Conservation (phyloP, 2,797 vertebrate genomes). For the Florisuga fusca region DNA sequence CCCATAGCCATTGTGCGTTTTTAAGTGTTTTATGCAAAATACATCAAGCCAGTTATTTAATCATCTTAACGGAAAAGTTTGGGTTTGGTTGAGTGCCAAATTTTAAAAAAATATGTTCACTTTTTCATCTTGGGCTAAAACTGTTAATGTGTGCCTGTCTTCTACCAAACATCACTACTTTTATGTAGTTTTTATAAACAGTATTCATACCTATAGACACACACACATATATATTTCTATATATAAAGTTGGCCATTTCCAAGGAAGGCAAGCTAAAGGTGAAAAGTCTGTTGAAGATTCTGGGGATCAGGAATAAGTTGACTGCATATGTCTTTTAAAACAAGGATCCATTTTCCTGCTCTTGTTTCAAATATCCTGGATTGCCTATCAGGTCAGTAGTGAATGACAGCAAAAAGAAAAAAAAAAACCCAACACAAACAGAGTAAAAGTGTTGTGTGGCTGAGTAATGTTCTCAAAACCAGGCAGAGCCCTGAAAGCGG, state of each 20-base stretch:
- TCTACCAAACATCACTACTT: background rate
- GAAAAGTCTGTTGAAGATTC: background rate
- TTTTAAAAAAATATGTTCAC: background rate
- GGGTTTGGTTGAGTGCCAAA: background rate
- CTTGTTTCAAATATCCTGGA: background rate
- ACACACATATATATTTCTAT: background rate
- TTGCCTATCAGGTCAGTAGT: background rate
- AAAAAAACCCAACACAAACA: background rate
- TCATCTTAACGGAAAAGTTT: conserved; percentile 45
- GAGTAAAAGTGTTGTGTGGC: background rate
- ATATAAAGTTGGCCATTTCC: background rate
- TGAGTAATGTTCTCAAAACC: background rate
- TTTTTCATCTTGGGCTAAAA: background rate
- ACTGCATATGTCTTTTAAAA: background rate
- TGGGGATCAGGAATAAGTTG: background rate
- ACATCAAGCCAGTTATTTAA: background rate
- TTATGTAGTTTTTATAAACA: background rate
- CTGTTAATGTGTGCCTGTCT: background rate
- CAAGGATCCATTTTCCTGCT: background rate
- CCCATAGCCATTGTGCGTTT: conserved; percentile 3
- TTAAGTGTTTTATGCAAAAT: conserved; percentile 51
- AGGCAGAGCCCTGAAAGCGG: background rate
- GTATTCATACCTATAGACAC: background rate
- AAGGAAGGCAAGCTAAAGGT: background rate
- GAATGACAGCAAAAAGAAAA: background rate